Conservation (phyloP, 1,140 invertebrate genomes). For the Asbolus verrucosus region DNA sequence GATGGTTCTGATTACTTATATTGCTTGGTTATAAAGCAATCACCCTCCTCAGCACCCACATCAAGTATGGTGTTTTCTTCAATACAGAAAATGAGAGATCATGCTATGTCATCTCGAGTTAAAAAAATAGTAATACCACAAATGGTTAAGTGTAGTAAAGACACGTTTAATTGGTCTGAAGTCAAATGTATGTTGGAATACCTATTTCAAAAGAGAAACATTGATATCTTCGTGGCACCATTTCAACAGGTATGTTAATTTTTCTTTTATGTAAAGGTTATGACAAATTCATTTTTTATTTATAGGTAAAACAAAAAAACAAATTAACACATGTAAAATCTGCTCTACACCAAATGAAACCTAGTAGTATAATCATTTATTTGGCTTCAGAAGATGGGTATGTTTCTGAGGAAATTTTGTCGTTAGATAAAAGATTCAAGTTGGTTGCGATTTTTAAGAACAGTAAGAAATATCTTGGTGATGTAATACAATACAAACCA, state of each 20-base stretch:
- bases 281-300: no score
- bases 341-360: neutral
- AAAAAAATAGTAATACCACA: constrained; percentile 71
- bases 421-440: neutral
- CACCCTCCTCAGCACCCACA: constrained; percentile 66
- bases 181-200: constrained; percentile 68
- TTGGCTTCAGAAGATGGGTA: neutral
- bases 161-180: constrained; percentile 72
- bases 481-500: neutral
- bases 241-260: constrained; percentile 60
- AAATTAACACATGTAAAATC: neutral
- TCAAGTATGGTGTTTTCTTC: constrained; percentile 65
- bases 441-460: neutral
- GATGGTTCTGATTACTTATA: constrained; percentile 69
- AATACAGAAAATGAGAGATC: constrained; percentile 64
- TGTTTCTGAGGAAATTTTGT: constrained; percentile 8
- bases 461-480: neutral
- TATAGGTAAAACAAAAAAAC: constrained; percentile 8
- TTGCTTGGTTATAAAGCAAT: constrained; percentile 69
- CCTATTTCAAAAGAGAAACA: constrained; percentile 66
- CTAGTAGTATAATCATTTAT: constrained; percentile 4
- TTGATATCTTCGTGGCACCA: constrained; percentile 68
- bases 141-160: no score
- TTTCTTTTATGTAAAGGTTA: neutral
- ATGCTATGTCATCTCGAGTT: constrained; percentile 64